Evolutionary conservation across 2,113 vertebrate genomes (phyloP).

Genomic region (Engystomops pustulosus): DNA sequence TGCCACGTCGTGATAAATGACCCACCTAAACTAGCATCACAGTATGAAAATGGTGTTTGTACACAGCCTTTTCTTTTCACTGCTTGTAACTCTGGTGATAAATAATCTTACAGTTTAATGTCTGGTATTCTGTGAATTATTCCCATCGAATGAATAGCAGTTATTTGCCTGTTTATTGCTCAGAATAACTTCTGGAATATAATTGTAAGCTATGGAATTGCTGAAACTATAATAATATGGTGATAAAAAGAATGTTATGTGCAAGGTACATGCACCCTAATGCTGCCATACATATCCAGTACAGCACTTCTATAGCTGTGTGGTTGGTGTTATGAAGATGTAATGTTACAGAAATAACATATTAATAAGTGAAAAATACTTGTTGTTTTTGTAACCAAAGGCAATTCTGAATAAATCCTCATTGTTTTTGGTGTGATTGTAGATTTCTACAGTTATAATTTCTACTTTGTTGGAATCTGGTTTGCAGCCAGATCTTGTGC

Average conservation of each 20-base stretch:
- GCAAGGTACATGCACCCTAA: constrained; percentile 10
- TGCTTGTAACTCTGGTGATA: constrained; percentile 43
- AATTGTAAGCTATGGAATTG: constrained; percentile 42
- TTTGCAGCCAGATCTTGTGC: no score
- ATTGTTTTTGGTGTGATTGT: no score
- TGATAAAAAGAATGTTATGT: constrained; percentile 1
- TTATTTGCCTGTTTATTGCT: constrained; percentile 43
- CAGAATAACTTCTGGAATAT: constrained; percentile 40
- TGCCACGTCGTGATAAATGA: constrained; percentile 38
- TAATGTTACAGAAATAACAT: background rate
- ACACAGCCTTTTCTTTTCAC: constrained; percentile 36
- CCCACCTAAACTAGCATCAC: constrained; percentile 23
- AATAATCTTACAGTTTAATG: constrained; percentile 46
- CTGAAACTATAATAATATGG: background rate
- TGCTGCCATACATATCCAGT: background rate
- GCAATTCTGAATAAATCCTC: no score
- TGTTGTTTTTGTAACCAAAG: no score
- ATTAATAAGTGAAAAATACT: no score
- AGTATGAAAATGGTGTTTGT: constrained; percentile 41
- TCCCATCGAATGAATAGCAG: constrained; percentile 35
- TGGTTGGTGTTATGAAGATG: background rate
- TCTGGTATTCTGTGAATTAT: constrained; percentile 7
- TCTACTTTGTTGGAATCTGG: no score
- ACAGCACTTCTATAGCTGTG: background rate
- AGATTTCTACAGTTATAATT: no score